A percentile compares a stretch with the other conserved stretches of the same genome.
Evolutionary conservation across 2,888 invertebrate species (phyloP).

Genomic region (Liodrosophila aerea): DNA sequence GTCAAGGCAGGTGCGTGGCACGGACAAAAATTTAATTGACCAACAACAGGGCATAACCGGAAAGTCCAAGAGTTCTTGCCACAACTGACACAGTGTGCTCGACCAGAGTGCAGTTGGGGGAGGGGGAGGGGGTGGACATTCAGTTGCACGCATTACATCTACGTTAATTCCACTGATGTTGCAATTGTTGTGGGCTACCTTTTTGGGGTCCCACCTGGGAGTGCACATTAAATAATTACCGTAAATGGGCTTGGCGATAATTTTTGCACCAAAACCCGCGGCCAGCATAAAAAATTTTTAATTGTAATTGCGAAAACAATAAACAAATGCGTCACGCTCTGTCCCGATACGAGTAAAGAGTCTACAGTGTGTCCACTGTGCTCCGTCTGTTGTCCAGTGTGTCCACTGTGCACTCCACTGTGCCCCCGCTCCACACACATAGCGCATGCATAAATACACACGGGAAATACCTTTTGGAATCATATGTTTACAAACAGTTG

Average conservation of each 20-base stretch:
- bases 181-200: conserved; percentile 41
- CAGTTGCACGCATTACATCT: conserved; percentile 46
- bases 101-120: conserved; percentile 10
- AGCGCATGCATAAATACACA: conserved; percentile 62
- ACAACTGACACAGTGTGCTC: conserved; percentile 67
- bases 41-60: conserved; percentile 44
- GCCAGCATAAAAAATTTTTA: conserved; percentile 56
- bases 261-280: conserved; percentile 76
- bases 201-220: conserved; percentile 72
- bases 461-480: conserved; percentile 52
- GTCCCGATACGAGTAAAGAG: background rate
- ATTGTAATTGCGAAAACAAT: conserved; percentile 78
- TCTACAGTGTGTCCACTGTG: conserved; percentile 2
- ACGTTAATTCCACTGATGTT: conserved; percentile 56
- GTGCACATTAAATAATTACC: conserved; percentile 81
- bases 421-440: too few species aligned
- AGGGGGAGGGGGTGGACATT: background rate
- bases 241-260: conserved; percentile 80
- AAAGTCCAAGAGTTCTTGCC: conserved; percentile 52
- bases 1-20: conserved; percentile 55
- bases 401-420: too few species aligned
- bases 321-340: conserved; percentile 70
- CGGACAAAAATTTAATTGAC: conserved; percentile 65
- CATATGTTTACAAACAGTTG: conserved; percentile 15
- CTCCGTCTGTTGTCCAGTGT: background rate